Conservation (phyloP, 2,113 vertebrate genomes). For the Elachura formosa region DNA sequence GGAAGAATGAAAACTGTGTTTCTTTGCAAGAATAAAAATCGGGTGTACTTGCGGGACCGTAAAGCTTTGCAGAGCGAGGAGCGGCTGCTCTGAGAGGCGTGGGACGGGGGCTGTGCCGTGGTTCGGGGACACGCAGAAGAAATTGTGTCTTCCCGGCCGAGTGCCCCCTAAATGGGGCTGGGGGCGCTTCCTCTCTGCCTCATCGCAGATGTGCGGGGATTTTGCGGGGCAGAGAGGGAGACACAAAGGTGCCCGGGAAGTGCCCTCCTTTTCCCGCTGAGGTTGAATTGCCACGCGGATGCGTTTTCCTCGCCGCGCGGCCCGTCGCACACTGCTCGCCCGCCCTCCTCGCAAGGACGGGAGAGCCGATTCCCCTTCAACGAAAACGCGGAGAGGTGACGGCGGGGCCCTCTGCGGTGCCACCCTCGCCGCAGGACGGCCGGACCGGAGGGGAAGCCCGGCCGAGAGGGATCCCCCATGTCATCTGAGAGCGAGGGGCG, state of each 20-base stretch:
- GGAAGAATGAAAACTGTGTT: too few species aligned
- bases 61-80: not conserved
- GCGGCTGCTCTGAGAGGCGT: not conserved
- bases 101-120: not conserved
- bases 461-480: not conserved
- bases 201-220: not conserved
- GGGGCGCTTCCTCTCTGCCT: not conserved
- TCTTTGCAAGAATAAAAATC: not conserved
- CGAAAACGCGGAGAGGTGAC: not conserved
- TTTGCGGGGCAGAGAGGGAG: fast-evolving
- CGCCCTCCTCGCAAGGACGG: not conserved
- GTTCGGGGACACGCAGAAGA: not conserved
- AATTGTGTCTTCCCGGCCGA: conserved; percentile 23
- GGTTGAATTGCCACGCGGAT: not conserved
- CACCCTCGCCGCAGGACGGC: not conserved
- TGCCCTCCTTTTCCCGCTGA: not conserved
- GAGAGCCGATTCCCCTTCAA: not conserved
- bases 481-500: not conserved
- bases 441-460: not conserved
- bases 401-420: not conserved
- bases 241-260: not conserved
- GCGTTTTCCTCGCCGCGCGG: not conserved
- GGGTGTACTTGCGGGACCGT: not conserved
- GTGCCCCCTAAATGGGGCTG: conserved; percentile 27
- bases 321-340: not conserved